Conservation (phyloP, 1,140 invertebrate species). For the Papilio dardanus region DNA sequence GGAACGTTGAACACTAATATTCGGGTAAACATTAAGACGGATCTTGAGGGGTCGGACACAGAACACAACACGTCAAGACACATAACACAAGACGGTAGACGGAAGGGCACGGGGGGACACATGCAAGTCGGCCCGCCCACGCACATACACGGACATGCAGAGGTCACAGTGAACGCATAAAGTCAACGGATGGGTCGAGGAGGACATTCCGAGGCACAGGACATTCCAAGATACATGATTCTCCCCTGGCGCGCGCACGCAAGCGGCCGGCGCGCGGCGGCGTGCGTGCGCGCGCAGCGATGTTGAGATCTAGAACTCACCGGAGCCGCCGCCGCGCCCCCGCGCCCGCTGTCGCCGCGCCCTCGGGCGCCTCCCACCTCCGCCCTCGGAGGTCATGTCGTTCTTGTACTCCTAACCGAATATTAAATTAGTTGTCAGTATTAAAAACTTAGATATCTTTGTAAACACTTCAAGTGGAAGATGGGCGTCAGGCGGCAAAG, state of each 20-base stretch:
- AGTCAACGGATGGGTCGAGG: slow-evolving; percentile 79
- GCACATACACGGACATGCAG: slow-evolving; percentile 78
- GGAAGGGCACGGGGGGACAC: slow-evolving; percentile 60
- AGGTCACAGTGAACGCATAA: slow-evolving; percentile 73
- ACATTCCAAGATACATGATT: slow-evolving; percentile 84
- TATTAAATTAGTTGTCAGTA: slow-evolving; percentile 43
- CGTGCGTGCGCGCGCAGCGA: slow-evolving; percentile 77
- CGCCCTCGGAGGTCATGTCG: slow-evolving; percentile 48
- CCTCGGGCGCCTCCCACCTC: slow-evolving; percentile 33
- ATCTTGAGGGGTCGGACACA: slow-evolving; percentile 59
- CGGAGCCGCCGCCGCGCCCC: slow-evolving; percentile 50
- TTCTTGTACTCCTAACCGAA: slow-evolving; percentile 67
- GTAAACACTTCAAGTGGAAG: not conserved
- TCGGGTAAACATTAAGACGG: slow-evolving; percentile 65
- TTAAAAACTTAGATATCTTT: slow-evolving; percentile 40
- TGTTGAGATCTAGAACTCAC: slow-evolving; percentile 83
- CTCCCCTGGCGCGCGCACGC: slow-evolving; percentile 81
- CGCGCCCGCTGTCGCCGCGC: slow-evolving; percentile 42
- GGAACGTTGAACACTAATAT: slow-evolving; percentile 64
- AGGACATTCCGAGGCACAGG: slow-evolving; percentile 84
- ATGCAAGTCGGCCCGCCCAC: slow-evolving; percentile 73
- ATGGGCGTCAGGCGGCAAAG: not conserved
- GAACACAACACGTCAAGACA: slow-evolving; percentile 80
- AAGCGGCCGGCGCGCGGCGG: slow-evolving; percentile 47
- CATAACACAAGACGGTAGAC: slow-evolving; percentile 76